Base-by-base conservation (phyloP, 2,888 invertebrate genomes). In the Mesodorylaimus sp. region DNA sequence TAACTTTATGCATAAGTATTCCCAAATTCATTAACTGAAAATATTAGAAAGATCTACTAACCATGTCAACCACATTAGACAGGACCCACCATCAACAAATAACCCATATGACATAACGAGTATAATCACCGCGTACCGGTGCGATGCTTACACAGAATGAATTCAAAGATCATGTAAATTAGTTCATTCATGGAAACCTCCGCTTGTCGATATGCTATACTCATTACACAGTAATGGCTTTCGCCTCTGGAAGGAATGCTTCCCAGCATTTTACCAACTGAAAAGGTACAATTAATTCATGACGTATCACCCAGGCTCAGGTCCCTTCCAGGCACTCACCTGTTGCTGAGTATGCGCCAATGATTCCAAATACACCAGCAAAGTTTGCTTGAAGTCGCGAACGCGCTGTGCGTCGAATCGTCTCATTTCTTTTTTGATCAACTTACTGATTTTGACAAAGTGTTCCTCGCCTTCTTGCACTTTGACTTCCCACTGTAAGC, bases 401-500 rank as follows among this genome's bases (percentile, higher is more conserved):
- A 88, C 80, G 57, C 91, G 76, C 56, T 80, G 77, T 55, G 80
- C 76, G 68, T 93, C 93, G 72, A 89, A 93, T 48, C 85, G 76
- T 59, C 86, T 86, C 69, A 93, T 76, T 70, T 95, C 93, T 58
- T 83, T 83, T 66, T 88, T 85, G 57, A 95, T 89, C 71, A 84
- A 85, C 58, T 80, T 79, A 1, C 86, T 93, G 65, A 91, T 91
- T 63, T 81, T 80, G 67, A 93, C 87, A 70, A 95, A 95, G 65
- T 89, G 91, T 60, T 86, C 83, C 67, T 93, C 87, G 1, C 89
- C 85, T 55, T 89, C 79, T 62, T 91, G 89, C n/a, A 93, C 89
- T 71, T 89, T 89, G 1, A 82, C 75, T 68, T 91, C 88, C 89
- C 88, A 88, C 81, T 87, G 63, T 44, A 32, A 32, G 32, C 16